These are phyloP conservation scores for Schizothorax lantsangensis DNA, from an alignment of 2,797 vertebrate species.

Conservation along the genomic window DNA sequence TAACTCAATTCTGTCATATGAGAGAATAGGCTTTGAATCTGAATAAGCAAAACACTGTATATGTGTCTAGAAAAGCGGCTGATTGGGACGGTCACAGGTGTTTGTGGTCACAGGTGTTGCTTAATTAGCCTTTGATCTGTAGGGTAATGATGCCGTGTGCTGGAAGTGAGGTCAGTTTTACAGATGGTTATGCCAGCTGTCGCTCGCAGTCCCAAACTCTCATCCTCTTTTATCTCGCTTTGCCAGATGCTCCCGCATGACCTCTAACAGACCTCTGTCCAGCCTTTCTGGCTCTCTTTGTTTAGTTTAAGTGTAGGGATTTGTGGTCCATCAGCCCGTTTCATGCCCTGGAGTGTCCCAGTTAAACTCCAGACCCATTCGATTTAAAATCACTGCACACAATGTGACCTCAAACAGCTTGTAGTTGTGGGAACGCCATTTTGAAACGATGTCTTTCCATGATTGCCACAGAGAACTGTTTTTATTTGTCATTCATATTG, in stretches of 20 bases:
- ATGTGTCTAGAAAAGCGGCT: neutral
- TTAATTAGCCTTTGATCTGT: conserved; percentile 42
- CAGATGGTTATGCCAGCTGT: conserved; percentile 37
- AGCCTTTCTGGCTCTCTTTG: neutral
- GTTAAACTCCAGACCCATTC: neutral
- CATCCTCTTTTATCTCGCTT: neutral
- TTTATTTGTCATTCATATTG: neutral
- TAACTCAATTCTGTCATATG: neutral
- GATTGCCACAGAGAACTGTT: neutral
- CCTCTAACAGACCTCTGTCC: conserved; percentile 11
- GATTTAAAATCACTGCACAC: neutral
- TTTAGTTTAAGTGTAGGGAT: neutral
- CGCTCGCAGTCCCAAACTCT: neutral
- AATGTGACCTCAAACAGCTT: neutral
- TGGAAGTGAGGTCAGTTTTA: conserved; percentile 23
- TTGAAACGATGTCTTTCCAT: neutral
- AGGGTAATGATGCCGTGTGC: conserved; percentile 27
- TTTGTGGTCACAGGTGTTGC: conserved; percentile 39
- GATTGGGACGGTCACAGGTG: neutral
- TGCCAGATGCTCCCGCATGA: conserved; percentile 20
- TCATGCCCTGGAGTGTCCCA: neutral
- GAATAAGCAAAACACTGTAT: neutral
- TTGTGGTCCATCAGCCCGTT: neutral
- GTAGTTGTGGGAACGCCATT: no score
- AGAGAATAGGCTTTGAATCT: no score